A percentile compares a stretch with the other conserved stretches of the same genome.
Evolutionary conservation across 1,140 invertebrate species (phyloP).

Genomic region (Drosophila takahashii): DNA sequence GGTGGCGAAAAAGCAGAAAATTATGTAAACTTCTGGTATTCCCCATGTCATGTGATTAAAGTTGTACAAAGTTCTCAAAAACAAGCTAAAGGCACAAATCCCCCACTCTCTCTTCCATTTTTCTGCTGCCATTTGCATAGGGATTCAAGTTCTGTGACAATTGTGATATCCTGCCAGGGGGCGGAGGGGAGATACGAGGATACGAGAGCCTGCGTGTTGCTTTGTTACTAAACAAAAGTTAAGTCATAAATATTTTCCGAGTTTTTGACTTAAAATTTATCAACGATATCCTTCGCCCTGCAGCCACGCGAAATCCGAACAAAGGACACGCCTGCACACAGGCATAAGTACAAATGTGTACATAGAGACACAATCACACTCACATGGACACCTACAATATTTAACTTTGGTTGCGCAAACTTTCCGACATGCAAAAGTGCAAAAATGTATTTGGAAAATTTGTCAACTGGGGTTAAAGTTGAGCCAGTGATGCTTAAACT

Average conservation of each 20-base stretch:
- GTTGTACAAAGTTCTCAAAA: constrained; percentile 51
- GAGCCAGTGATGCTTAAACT: constrained; percentile 29
- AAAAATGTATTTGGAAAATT: constrained; percentile 53
- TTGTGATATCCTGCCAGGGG: constrained; percentile 38
- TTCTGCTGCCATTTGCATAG: constrained; percentile 63
- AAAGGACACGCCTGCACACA: constrained; percentile 43
- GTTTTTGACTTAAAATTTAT: constrained; percentile 82
- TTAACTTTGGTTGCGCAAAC: constrained; percentile 51
- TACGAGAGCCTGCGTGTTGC: constrained; percentile 40
- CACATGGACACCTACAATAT: constrained; percentile 17
- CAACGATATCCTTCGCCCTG: constrained; percentile 72
- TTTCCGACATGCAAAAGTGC: constrained; percentile 36
- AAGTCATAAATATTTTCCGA: constrained; percentile 83
- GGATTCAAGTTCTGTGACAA: constrained; percentile 65
- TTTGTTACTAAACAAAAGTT: constrained; percentile 82
- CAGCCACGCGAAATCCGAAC: constrained; percentile 45
- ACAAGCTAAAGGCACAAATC: constrained; percentile 3
- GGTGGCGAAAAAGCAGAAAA: constrained; percentile 60
- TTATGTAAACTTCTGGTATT: constrained; percentile 70
- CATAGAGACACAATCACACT: constrained; percentile 4
- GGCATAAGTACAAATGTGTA: constrained; percentile 36
- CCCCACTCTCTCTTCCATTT: constrained; percentile 1
- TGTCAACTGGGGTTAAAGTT: constrained; percentile 39
- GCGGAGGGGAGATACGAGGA: constrained; percentile 14
- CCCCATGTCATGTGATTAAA: constrained; percentile 78